Conservation (phyloP, 2,797 vertebrate species). For the Odontamblyopus rebecca region DNA sequence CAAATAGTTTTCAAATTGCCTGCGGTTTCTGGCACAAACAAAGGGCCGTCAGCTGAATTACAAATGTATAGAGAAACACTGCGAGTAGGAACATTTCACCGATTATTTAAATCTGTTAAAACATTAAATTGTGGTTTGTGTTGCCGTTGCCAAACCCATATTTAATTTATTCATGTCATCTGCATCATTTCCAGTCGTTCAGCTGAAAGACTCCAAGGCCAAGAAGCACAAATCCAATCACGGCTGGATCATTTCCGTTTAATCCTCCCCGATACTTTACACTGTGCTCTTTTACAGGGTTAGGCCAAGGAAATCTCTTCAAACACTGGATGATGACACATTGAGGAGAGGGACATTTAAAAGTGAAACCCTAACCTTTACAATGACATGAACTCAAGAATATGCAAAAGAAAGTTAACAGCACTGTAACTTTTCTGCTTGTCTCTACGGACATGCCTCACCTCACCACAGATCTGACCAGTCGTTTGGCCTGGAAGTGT, state of each 20-base stretch:
- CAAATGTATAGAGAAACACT: not conserved
- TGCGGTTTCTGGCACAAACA: not conserved
- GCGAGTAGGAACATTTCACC: not conserved
- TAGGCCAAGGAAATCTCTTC: not conserved
- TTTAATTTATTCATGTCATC: constrained; percentile 8
- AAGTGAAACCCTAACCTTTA: constrained; percentile 8
- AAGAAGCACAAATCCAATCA: not conserved
- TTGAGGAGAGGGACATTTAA: constrained; percentile 16
- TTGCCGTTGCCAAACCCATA: not conserved
- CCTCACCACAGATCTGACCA: not conserved
- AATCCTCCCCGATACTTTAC: constrained; percentile 1
- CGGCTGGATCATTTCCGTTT: not conserved
- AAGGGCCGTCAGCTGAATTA: too few relatives aligned
- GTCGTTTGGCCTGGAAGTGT: not conserved
- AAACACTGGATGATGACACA: not conserved
- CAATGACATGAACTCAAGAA: not conserved
- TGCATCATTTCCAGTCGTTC: not conserved
- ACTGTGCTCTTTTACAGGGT: not conserved
- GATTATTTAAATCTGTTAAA: not conserved
- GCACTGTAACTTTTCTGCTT: not conserved
- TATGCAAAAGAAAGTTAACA: not conserved
- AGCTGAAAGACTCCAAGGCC: not conserved
- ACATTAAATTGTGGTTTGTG: not conserved
- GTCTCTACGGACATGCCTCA: not conserved
- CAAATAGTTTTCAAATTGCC: not conserved